Percentiles rank a stretch among this genome's conserved stretches.
Evolutionary conservation across 2,797 vertebrate species (phyloP).

Genomic region (Tapera naevia): DNA sequence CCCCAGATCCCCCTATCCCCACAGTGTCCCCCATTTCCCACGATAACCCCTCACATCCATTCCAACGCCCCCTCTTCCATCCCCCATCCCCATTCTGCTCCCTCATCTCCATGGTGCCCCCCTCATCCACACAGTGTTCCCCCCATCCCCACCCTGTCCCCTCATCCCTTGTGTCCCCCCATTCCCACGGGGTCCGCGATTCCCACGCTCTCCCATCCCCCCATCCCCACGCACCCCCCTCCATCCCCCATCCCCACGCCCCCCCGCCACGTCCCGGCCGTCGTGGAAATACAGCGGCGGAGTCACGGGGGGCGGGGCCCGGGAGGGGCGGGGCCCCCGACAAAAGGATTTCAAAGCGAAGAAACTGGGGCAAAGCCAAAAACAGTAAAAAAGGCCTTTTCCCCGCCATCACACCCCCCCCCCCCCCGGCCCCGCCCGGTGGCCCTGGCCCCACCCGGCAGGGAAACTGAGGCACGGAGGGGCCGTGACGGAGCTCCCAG

Average conservation of each 20-base stretch:
- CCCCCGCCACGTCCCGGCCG: conserved; percentile 1
- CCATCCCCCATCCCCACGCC: too few species aligned
- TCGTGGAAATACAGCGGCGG: background rate
- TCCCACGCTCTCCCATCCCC: background rate
- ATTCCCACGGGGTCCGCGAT: too few species aligned
- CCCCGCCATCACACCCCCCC: too few species aligned
- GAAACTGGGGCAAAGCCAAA: background rate
- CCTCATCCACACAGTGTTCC: background rate
- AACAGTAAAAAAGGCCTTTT: background rate
- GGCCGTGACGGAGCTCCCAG: background rate
- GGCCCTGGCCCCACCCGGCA: too few species aligned
- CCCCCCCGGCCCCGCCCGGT: rapidly evolving
- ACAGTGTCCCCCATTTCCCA: background rate
- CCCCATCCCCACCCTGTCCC: too few species aligned
- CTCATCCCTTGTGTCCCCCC: background rate
- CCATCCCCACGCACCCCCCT: too few species aligned
- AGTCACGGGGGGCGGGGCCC: background rate
- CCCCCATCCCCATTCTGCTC: too few species aligned
- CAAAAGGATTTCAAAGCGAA: background rate
- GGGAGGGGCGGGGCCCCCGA: background rate
- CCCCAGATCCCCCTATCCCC: too few species aligned
- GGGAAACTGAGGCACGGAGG: background rate
- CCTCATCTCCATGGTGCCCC: too few species aligned
- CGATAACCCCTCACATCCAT: too few species aligned
- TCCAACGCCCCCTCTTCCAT: too few species aligned